Evolutionary conservation across 2,113 vertebrate species (phyloP).

Genomic region (Megaleporinus macrocephalus): DNA sequence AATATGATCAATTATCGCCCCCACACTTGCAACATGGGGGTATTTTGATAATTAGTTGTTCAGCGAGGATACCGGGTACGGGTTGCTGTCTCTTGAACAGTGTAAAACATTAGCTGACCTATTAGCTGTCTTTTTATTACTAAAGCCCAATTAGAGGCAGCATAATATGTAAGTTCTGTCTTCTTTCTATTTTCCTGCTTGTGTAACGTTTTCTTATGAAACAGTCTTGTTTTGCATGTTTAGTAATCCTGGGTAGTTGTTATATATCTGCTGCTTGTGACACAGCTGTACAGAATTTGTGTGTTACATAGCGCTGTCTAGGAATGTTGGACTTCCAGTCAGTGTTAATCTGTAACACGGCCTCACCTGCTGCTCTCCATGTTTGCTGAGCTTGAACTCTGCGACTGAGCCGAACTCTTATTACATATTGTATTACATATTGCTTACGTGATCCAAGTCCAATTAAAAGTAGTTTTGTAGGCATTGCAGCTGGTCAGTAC

Average conservation of each 20-base stretch:
- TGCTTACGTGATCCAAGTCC: neutral
- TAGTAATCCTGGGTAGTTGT: neutral
- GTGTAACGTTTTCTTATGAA: conserved; percentile 34
- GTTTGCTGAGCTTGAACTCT: neutral
- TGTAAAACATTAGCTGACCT: too few relatives aligned
- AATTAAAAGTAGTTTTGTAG: neutral
- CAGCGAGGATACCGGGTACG: too few relatives aligned
- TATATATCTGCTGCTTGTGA: neutral
- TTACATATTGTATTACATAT: neutral
- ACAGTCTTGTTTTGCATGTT: conserved; percentile 27
- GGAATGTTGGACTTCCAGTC: neutral
- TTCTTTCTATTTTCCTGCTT: conserved; percentile 18
- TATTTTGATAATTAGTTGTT: too few relatives aligned
- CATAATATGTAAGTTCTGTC: neutral
- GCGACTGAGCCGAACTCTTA: neutral
- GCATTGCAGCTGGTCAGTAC: neutral
- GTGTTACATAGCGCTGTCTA: neutral
- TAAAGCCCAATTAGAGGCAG: conserved; percentile 3
- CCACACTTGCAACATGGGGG: too few relatives aligned
- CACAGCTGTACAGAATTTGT: neutral
- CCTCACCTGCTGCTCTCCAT: neutral
- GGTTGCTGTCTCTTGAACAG: too few relatives aligned
- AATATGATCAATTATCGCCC: too few relatives aligned
- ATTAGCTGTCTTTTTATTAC: too few relatives aligned
- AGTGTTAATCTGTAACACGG: neutral